Evolutionary conservation across 2,113 vertebrate species (phyloP).

Genomic region (Thermophis baileyi): DNA sequence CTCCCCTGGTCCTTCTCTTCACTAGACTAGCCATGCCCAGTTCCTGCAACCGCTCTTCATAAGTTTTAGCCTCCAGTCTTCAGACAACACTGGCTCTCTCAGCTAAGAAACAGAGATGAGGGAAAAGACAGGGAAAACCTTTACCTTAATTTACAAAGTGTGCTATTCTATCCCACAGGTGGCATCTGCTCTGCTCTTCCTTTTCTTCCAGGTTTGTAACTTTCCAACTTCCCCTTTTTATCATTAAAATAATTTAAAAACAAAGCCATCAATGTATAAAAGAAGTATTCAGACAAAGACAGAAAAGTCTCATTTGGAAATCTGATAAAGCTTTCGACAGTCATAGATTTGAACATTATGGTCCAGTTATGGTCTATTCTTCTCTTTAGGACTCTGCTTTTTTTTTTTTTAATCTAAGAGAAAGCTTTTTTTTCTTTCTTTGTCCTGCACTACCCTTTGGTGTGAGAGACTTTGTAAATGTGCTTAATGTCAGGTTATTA

Average conservation of each 20-base stretch:
- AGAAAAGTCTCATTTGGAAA: not conserved
- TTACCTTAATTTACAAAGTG: not conserved
- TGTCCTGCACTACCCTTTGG: not conserved
- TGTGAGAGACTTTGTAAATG: not conserved
- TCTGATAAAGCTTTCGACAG: not conserved
- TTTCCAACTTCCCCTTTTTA: not conserved
- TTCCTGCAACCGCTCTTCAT: too few relatives aligned
- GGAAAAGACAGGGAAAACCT: too few relatives aligned
- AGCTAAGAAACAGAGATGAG: too few relatives aligned
- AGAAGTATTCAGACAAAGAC: not conserved
- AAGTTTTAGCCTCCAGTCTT: not conserved
- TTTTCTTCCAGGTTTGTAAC: not conserved
- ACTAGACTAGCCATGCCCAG: too few relatives aligned
- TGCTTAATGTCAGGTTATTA: not conserved
- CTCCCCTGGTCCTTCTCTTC: too few relatives aligned
- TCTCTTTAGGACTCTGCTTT: too few relatives aligned
- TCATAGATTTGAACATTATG: not conserved
- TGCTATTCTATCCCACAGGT: not conserved
- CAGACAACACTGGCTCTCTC: too few relatives aligned
- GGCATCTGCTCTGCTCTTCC: not conserved
- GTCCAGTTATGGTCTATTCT: not conserved
- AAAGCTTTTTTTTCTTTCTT: not conserved
- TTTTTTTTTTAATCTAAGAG: not conserved
- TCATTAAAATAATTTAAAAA: not conserved
- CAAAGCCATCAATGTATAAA: not conserved